Evolutionary conservation across 2,888 invertebrate genomes (phyloP).

Genomic region (Diadromus collaris): DNA sequence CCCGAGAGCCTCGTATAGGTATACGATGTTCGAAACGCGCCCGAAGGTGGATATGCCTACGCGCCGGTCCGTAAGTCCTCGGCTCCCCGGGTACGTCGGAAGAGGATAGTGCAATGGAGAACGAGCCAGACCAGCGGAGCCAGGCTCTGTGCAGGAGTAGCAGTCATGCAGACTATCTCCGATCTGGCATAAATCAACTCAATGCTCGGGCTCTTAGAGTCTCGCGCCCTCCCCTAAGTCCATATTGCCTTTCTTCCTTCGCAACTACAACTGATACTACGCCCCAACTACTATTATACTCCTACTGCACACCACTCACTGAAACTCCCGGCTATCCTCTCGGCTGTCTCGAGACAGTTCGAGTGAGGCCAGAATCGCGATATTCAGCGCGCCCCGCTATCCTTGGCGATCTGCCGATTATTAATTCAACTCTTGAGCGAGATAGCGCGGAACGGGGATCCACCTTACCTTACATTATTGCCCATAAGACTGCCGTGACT

Average conservation of each 20-base stretch:
- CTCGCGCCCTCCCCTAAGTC: conserved; percentile 73
- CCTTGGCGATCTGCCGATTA: conserved; percentile 76
- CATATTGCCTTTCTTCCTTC: conserved; percentile 72
- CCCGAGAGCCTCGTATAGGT: conserved; percentile 7
- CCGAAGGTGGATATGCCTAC: conserved; percentile 47
- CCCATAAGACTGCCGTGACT: conserved; percentile 52
- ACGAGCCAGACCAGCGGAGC: conserved; percentile 58
- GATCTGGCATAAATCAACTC: conserved; percentile 79
- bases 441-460: conserved; percentile 47
- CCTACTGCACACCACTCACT: conserved; percentile 28
- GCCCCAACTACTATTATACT: conserved; percentile 46
- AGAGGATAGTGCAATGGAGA: conserved; percentile 57
- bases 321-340: conserved; percentile 19
- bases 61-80: conserved; percentile 28
- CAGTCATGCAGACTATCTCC: conserved; percentile 76
- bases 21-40: conserved; percentile 25
- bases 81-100: conserved; percentile 11
- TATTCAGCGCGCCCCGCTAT: conserved; percentile 67
- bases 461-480: conserved; percentile 65
- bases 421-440: conserved; percentile 75
- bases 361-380: conserved; percentile 39
- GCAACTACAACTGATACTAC: conserved; percentile 40
- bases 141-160: conserved; percentile 66
- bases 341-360: conserved; percentile 32
- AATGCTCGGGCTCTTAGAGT: conserved; percentile 76